These are phyloP conservation scores for Poeciliopsis prolifica DNA, from an alignment of 2,113 vertebrate species.

Conservation along the genomic window DNA sequence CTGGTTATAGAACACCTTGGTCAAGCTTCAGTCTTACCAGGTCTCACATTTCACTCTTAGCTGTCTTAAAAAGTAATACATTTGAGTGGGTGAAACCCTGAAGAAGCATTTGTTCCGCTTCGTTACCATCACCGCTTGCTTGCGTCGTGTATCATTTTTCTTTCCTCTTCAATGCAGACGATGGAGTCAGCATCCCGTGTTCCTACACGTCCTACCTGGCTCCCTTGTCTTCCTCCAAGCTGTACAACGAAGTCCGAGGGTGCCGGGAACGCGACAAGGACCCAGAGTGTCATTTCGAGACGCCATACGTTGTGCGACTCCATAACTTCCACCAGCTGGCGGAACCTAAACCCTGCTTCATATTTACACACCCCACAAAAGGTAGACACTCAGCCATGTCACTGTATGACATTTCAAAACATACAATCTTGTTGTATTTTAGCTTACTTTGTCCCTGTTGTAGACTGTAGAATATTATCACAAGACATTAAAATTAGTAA, in stretches of 20 bases:
- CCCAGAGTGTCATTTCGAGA: slow-evolving; percentile 90
- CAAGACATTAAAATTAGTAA: too few species aligned
- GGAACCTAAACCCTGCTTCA: slow-evolving; percentile 89
- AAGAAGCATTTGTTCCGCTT: slow-evolving; percentile 6
- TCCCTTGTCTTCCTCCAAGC: slow-evolving; percentile 92
- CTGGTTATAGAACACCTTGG: too few species aligned
- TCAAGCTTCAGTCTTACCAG: too few species aligned
- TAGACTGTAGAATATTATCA: too few species aligned
- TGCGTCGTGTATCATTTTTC: slow-evolving; percentile 24
- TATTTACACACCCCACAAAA: slow-evolving; percentile 88
- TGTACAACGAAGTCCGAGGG: slow-evolving; percentile 91
- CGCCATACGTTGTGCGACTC: slow-evolving; percentile 90
- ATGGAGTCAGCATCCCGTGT: slow-evolving; percentile 89
- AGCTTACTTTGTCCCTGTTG: too few species aligned
- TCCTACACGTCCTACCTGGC: slow-evolving; percentile 91
- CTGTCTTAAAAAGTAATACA: too few species aligned
- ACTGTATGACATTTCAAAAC: too few species aligned
- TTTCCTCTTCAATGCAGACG: slow-evolving; percentile 70
- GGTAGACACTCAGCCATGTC: slow-evolving; percentile 59
- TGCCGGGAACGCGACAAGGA: slow-evolving; percentile 91
- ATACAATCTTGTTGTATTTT: too few species aligned
- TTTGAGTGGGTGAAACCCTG: too few species aligned
- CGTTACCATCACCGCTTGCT: slow-evolving; percentile 18
- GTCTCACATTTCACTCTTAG: too few species aligned
- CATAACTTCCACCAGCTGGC: slow-evolving; percentile 94